Evolutionary conservation across 2,888 invertebrate species (phyloP), one percentile per base, ranked within the genome.

Genomic region (Epicampocera succincta): DNA sequence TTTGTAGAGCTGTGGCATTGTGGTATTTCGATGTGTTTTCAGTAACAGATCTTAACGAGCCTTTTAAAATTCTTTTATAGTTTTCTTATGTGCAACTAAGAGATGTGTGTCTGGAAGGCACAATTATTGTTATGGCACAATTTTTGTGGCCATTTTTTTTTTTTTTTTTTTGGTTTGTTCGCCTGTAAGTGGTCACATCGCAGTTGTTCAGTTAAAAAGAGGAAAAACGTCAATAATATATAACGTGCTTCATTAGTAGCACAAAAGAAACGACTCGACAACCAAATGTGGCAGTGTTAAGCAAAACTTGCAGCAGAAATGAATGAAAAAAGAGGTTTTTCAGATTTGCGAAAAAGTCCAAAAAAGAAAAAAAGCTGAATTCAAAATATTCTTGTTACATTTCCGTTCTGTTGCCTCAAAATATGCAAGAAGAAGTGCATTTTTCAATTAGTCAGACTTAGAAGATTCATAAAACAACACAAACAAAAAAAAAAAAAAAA

Each of bases 21-120:
- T 50, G 71, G 71, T 60, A 48, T 50, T 40, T 60, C 40, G 40
- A 71, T 58, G 38, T 40, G 58, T 29, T 58, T 71, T 58, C 48
- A 71, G 58, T 48, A 71, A 58, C 33, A 58, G 48, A 71, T 60
- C 58, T 71, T 71, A 71, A 71, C 71, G 60, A 71, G 60, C 40
- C 48, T n/a, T 71, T 68, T 60, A 25, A 71, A 48, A 71, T 60
- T 40, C 38, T 60, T 40, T 71, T 71, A 60, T 71, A 60, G 40
- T 71, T 50, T 71, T 71, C 38, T 12, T 40, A 9, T 33, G 33
- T 33, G 33, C 29, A 6, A n/a, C n/a, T n/a, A n/a, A n/a, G n/a
- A n/a, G n/a, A n/a, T 42, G 29, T 54, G 29, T 25, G 56, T n/a
- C 25, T 13, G 38, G 25, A 15, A 12, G 48, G 17, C 5, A 58